Conservation (phyloP, 2,888 invertebrate species). For the Homarus gammarus region DNA sequence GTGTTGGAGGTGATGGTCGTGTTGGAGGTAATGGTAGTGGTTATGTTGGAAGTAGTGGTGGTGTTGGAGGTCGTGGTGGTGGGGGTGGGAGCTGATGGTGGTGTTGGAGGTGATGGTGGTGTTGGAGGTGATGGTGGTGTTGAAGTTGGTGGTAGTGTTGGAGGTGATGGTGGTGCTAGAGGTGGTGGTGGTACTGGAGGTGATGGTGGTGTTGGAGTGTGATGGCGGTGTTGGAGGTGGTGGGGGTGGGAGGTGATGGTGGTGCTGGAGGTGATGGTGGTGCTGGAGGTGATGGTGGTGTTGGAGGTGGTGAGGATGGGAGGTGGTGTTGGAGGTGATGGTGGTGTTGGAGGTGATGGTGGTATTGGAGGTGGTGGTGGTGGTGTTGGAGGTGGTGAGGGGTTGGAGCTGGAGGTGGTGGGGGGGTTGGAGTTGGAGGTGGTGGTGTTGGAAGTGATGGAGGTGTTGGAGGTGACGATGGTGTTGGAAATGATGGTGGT, state of each 20-base stretch:
- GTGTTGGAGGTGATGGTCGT: too few relatives aligned
- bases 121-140: neutral
- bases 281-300: neutral
- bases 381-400: too few relatives aligned
- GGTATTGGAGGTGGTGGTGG: too few relatives aligned
- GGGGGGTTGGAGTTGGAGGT: too few relatives aligned
- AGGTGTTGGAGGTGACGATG: too few relatives aligned
- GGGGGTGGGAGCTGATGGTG: neutral
- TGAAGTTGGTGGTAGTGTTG: neutral
- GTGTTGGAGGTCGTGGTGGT: too few relatives aligned
- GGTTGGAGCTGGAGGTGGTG: too few relatives aligned
- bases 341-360: neutral
- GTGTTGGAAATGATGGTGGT: too few relatives aligned
- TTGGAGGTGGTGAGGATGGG: neutral
- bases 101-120: neutral
- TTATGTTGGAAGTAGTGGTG: too few relatives aligned
- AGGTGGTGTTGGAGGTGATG: neutral
- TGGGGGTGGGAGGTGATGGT: neutral
- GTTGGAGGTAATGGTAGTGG: too few relatives aligned
- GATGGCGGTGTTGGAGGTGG: neutral
- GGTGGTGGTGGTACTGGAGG: neutral
- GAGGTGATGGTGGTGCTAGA: neutral
- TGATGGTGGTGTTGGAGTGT: neutral
- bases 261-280: neutral
- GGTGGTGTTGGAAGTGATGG: too few relatives aligned